phyloP scores from a whole-genome alignment of 2,113 vertebrate genomes.

The Ailurus styani region DNA sequence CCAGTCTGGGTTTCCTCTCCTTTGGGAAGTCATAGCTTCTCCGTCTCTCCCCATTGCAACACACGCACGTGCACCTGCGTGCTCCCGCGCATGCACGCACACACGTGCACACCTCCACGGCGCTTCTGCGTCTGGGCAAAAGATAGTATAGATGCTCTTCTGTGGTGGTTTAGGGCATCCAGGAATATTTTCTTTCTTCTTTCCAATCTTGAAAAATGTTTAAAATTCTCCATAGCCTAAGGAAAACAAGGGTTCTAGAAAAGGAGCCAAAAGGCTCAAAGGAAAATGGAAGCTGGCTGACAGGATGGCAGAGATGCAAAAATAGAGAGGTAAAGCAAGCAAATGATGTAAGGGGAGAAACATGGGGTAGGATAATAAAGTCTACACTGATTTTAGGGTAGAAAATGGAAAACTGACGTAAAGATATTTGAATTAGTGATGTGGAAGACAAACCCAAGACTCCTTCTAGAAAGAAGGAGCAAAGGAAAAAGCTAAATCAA shows the following conservation, averaged over 20 bases:
- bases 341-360: fast-evolving
- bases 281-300: neutral
- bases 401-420: neutral
- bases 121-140: neutral
- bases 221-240: neutral
- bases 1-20: fast-evolving
- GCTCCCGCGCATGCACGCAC: neutral
- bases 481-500: neutral
- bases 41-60: neutral
- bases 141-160: too few relatives aligned
- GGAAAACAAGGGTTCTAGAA: neutral
- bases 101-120: too few relatives aligned
- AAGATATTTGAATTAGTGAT: neutral
- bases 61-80: too few relatives aligned
- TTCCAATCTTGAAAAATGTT: neutral
- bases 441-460: neutral
- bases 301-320: neutral
- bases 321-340: neutral
- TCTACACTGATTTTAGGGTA: neutral
- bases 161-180: neutral
- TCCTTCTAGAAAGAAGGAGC: neutral
- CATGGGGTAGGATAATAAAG: fast-evolving
- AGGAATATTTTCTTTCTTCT: neutral
- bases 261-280: neutral
- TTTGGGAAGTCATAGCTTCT: neutral